A percentile compares a stretch with the other conserved stretches of the same genome.
phyloP scores from a whole-genome alignment of 2,797 vertebrate species.

The Apogon talboti region DNA sequence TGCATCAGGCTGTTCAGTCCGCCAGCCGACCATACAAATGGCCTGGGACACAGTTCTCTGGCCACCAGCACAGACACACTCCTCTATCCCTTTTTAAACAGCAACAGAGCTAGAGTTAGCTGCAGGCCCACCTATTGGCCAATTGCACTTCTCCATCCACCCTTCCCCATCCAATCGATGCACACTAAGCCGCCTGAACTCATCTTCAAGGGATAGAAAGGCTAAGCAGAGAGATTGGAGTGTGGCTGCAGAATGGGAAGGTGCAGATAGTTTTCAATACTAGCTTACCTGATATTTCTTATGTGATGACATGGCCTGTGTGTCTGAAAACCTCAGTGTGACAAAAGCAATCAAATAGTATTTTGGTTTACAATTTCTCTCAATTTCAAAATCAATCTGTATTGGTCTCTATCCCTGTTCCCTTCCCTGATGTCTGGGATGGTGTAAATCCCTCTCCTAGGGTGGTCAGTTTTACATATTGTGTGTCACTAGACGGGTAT shows the following conservation, averaged over 20 bases:
- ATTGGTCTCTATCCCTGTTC: conserved; percentile 32
- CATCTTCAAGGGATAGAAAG: conserved; percentile 69
- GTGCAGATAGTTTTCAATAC: conserved; percentile 56
- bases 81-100: conserved; percentile 53
- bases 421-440: conserved; percentile 44
- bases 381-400: background rate
- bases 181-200: conserved; percentile 67
- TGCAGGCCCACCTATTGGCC: conserved; percentile 58
- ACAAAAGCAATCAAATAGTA: conserved; percentile 70
- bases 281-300: conserved; percentile 62
- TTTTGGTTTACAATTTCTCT: conserved; percentile 42
- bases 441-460: conserved; percentile 80
- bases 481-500: conserved; percentile 85
- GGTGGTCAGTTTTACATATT: conserved; percentile 88
- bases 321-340: conserved; percentile 51
- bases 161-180: conserved; percentile 71
- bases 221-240: conserved; percentile 63
- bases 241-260: conserved; percentile 41
- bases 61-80: conserved; percentile 43
- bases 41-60: conserved; percentile 43
- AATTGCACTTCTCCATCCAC: conserved; percentile 51
- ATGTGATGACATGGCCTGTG: conserved; percentile 42
- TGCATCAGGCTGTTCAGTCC: conserved; percentile 54
- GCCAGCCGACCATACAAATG: conserved; percentile 61
- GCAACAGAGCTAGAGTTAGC: conserved; percentile 49